phyloP scores from a whole-genome alignment of 2,797 vertebrate genomes.

The Lacerta viridis region DNA sequence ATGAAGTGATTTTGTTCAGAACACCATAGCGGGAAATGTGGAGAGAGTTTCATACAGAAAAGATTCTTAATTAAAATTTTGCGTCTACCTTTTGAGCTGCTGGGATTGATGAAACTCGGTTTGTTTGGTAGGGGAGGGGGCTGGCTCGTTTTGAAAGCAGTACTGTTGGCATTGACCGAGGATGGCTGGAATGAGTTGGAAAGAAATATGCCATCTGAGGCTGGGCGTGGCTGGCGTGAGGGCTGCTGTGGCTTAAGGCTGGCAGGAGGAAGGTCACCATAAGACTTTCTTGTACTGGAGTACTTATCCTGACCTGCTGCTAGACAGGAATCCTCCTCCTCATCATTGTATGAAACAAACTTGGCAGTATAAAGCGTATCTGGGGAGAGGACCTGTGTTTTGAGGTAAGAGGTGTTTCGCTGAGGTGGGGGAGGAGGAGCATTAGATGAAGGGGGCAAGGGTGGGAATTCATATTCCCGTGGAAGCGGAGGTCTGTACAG shows the following conservation, averaged over 20 bases:
- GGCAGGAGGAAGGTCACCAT: slow-evolving; percentile 90
- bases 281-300: slow-evolving; percentile 91
- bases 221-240: slow-evolving; percentile 91
- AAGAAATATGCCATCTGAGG: slow-evolving; percentile 96
- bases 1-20: slow-evolving; percentile 60
- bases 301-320: slow-evolving; percentile 96
- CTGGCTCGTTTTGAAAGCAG: slow-evolving; percentile 83
- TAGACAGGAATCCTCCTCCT: slow-evolving; percentile 87
- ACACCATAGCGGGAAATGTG: slow-evolving; percentile 47
- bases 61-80: slow-evolving; percentile 60
- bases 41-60: slow-evolving; percentile 64
- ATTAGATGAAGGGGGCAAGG: slow-evolving; percentile 86
- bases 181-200: slow-evolving; percentile 92
- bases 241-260: slow-evolving; percentile 85
- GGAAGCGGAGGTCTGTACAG: slow-evolving; percentile 98
- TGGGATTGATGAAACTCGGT: slow-evolving; percentile 84
- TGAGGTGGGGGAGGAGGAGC: slow-evolving; percentile 95
- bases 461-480: slow-evolving; percentile 92
- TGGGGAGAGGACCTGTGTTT: slow-evolving; percentile 93
- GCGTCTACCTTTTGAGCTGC: slow-evolving; percentile 90
- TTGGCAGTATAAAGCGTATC: slow-evolving; percentile 99
- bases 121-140: slow-evolving; percentile 89
- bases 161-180: slow-evolving; percentile 96
- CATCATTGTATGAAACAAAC: slow-evolving; percentile 96
- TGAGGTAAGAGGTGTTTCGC: slow-evolving; percentile 99